These are phyloP conservation scores for Formica exsecta DNA, from an alignment of 1,140 invertebrate species.

Conservation along the genomic window DNA sequence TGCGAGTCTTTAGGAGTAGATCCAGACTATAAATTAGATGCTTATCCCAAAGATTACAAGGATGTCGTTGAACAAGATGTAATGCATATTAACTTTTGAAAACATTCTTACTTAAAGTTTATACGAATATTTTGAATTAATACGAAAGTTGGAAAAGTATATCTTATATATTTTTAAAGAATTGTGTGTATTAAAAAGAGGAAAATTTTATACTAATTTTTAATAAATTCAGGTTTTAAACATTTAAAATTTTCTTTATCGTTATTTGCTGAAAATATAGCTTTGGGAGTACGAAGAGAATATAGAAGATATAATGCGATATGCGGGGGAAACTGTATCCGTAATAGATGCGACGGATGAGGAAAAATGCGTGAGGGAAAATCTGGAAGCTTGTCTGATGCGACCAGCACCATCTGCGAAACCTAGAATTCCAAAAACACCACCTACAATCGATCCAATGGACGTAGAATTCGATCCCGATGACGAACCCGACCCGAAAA, in stretches of 20 bases:
- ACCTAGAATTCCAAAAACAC: constrained; percentile 63
- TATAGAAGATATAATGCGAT: constrained; percentile 72
- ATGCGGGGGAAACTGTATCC: constrained; percentile 73
- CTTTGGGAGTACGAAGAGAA: constrained; percentile 72
- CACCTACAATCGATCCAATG: constrained; percentile 64
- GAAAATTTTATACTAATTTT: background rate
- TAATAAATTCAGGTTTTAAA: background rate
- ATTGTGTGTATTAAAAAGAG: background rate
- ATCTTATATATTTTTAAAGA: background rate
- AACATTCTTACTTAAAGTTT: background rate
- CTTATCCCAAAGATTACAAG: constrained; percentile 67
- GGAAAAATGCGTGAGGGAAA: constrained; percentile 72
- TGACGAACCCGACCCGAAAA: constrained; percentile 72
- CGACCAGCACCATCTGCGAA: constrained; percentile 65
- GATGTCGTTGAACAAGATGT: constrained; percentile 71
- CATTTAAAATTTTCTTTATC: background rate
- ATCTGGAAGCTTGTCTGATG: constrained; percentile 76
- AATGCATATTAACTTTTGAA: background rate
- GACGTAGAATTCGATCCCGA: constrained; percentile 80
- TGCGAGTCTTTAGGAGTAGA: background rate
- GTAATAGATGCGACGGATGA: constrained; percentile 74
- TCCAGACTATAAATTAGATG: constrained; percentile 34
- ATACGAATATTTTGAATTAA: background rate
- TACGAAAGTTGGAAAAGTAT: background rate
- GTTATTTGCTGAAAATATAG: constrained; percentile 45